Percentiles rank a stretch among this genome's conserved stretches.
phyloP scores from a whole-genome alignment of 2,888 invertebrate genomes.

The Synanthedon formicaeformis region DNA sequence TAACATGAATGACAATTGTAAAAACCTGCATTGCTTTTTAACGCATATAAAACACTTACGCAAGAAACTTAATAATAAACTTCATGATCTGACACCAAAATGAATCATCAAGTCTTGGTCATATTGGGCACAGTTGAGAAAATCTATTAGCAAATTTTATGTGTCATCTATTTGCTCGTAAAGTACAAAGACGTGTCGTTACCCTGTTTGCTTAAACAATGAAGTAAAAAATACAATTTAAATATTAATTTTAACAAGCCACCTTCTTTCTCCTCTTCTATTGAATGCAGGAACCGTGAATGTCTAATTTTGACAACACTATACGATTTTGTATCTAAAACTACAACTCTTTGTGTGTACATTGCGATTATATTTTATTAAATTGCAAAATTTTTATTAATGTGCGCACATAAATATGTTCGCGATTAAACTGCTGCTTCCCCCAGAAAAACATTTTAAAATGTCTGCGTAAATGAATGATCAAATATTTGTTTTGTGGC shows the following conservation, averaged over 20 bases:
- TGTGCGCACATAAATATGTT: slow-evolving; percentile 13
- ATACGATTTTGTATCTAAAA: slow-evolving; percentile 38
- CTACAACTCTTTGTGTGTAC: slow-evolving; percentile 42
- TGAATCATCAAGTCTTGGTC: slow-evolving; percentile 38
- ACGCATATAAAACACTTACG: no score
- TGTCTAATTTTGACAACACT: slow-evolving; percentile 52
- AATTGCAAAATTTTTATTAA: background rate
- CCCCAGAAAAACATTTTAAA: slow-evolving; percentile 12
- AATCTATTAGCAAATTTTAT: slow-evolving; percentile 37
- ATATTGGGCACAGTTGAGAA: slow-evolving; percentile 43
- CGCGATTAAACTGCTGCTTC: slow-evolving; percentile 19
- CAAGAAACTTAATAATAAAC: slow-evolving; percentile 7
- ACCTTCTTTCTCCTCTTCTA: slow-evolving; percentile 53
- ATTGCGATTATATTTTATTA: slow-evolving; percentile 17
- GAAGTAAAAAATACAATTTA: no score
- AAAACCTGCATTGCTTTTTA: no score
- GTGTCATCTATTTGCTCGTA: slow-evolving; percentile 24
- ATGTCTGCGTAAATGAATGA: slow-evolving; percentile 14
- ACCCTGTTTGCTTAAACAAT: background rate
- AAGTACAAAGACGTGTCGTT: background rate
- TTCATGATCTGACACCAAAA: slow-evolving; percentile 22
- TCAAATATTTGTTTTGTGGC: slow-evolving; percentile 21
- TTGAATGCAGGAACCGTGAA: slow-evolving; percentile 47
- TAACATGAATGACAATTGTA: no score
- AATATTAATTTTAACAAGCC: background rate